A percentile compares a stretch with the other conserved stretches of the same genome.
These are phyloP conservation scores for Corythaeola cristata DNA, from an alignment of 2,113 vertebrate genomes.

Conservation along the genomic window DNA sequence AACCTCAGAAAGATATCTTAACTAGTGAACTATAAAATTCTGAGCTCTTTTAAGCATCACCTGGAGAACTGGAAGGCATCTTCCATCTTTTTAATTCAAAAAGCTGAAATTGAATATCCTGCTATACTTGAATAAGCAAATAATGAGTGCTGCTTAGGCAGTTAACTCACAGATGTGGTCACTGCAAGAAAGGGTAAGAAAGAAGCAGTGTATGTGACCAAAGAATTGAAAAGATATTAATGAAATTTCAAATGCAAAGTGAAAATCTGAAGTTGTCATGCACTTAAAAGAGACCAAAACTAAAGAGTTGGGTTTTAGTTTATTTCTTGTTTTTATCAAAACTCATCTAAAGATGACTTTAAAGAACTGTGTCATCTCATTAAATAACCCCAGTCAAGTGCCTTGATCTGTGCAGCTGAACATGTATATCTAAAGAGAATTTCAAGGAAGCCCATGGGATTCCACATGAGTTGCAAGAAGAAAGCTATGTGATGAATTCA, in stretches of 20 bases:
- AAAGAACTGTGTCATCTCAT: background rate
- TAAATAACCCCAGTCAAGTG: background rate
- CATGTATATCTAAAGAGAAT: background rate
- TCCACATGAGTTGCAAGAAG: background rate
- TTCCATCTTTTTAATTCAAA: slow-evolving; percentile 57
- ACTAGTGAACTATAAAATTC: slow-evolving; percentile 68
- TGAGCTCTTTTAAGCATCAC: slow-evolving; percentile 56
- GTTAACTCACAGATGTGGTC: slow-evolving; percentile 43
- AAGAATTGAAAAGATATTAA: slow-evolving; percentile 46
- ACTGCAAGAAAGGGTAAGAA: slow-evolving; percentile 37
- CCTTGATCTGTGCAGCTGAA: background rate
- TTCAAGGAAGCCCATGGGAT: background rate
- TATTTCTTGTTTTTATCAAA: background rate
- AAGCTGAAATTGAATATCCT: slow-evolving; percentile 66
- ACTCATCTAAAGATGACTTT: background rate
- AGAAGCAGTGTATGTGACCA: background rate
- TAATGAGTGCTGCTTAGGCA: slow-evolving; percentile 61
- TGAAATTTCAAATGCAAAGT: slow-evolving; percentile 36
- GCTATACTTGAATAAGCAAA: slow-evolving; percentile 72
- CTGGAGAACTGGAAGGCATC: slow-evolving; percentile 55
- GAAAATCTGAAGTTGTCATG: background rate
- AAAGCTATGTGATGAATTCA: background rate
- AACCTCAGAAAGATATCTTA: slow-evolving; percentile 65
- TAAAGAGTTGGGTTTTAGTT: background rate
- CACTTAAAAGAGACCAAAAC: background rate